Percentiles rank a stretch among this genome's conserved stretches.
Evolutionary conservation across 2,888 invertebrate genomes (phyloP).

Genomic region (Ommatoiulus sabulosus): DNA sequence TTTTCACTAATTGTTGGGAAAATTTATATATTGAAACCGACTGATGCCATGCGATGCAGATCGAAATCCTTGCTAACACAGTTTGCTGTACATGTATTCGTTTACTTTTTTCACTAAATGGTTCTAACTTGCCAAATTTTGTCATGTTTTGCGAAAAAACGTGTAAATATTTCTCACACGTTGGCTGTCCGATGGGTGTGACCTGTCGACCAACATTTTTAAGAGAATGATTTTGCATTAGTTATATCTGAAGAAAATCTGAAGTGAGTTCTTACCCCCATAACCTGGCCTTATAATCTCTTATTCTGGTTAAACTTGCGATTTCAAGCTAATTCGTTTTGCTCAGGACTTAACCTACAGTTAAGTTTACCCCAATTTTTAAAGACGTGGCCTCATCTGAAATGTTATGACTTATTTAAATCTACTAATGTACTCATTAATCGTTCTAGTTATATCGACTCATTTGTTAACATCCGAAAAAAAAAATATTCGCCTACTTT

Average conservation of each 20-base stretch:
- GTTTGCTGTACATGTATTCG: background rate
- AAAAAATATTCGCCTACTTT: background rate
- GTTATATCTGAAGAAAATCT: background rate
- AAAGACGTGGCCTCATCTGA: background rate
- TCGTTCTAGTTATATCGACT: background rate
- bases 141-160: background rate
- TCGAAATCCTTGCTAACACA: background rate
- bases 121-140: background rate
- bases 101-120: background rate
- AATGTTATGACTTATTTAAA: background rate
- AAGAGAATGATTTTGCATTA: conserved; percentile 17
- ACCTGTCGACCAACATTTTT: conserved; percentile 36
- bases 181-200: background rate
- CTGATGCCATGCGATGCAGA: background rate
- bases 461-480: background rate
- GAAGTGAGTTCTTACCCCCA: background rate
- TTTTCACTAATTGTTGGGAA: background rate
- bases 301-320: background rate
- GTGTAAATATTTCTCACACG: background rate
- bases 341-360: background rate
- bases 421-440: background rate
- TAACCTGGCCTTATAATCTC: conserved; percentile 2
- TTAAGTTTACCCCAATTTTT: background rate
- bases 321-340: background rate
- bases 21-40: background rate